Evolutionary conservation across 2,113 vertebrate genomes (phyloP).

Genomic region (Cnemophilus loriae): DNA sequence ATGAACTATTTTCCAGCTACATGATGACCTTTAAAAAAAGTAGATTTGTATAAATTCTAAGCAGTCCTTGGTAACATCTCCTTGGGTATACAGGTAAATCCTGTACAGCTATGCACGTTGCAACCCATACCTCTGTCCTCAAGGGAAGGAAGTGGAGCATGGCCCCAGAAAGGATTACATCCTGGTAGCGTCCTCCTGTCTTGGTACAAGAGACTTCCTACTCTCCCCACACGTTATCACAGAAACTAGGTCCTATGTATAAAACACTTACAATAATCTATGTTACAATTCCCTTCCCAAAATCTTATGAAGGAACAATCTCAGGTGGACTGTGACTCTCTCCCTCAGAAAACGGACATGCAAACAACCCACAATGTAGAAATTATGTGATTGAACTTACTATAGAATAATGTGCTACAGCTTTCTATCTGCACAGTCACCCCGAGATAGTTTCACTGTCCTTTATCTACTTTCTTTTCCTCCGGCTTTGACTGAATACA

Average conservation of each 20-base stretch:
- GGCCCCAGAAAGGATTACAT: background rate
- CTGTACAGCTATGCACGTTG: background rate
- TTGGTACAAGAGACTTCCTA: background rate
- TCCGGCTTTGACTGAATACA: background rate
- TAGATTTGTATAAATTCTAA: background rate
- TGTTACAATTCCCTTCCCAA: background rate
- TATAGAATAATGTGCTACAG: fast-evolving
- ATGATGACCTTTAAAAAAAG: background rate
- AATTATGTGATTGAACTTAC: background rate
- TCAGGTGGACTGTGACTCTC: background rate
- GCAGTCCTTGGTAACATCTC: background rate
- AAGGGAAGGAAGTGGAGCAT: fast-evolving
- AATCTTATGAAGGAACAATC: background rate
- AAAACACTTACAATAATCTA: background rate
- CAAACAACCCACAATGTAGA: background rate
- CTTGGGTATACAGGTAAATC: background rate
- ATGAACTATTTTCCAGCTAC: background rate
- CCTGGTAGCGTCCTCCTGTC: background rate
- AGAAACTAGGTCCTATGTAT: background rate
- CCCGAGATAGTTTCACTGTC: background rate
- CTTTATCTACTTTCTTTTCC: background rate
- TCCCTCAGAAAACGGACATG: background rate
- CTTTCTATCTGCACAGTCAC: background rate
- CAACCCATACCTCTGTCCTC: background rate
- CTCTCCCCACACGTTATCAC: fast-evolving